Base-by-base conservation (phyloP, 1,140 invertebrate species). In the Latrodectus geometricus region DNA sequence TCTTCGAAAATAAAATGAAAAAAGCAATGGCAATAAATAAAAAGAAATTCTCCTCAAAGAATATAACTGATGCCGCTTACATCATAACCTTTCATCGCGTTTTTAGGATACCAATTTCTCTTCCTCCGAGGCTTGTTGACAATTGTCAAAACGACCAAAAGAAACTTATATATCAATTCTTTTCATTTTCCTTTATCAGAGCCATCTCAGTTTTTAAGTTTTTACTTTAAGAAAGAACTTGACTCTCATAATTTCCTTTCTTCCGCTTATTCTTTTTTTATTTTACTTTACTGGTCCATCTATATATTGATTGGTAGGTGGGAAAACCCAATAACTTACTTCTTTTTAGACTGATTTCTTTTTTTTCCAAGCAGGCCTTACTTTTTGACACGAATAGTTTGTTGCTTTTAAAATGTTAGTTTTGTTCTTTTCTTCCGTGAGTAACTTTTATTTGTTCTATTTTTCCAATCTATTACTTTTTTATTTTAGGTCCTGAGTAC, bases 351-450 rank as follows among this genome's bases (percentile, higher is more conserved):
- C 9, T 9, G 68, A 69, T 20, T 23, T 81, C 79, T 9, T 79
- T 8, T 52, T 17, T 12, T 52, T 74, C 35, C 20, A 17, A 4
- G 65, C 54, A 8, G 35, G 23, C 21, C 80, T 68, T 75, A 86
- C 75, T 86, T 86, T 81, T 86, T 69, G 83, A 86, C 83, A 86
- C 83, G 75, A 86, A 77, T 86, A 86, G 83, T 86, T 86, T 86
- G 83, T 86, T 86, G 83, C 83, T 86, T 86, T 86, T 86, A 86
- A 86, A 86, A 86, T 77, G 83, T 86, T 86, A 86, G 77, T 86
- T 86, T 86, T 86, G 65, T 86, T 86, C 68, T 72, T 83, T 15
- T 56, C 14, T 21, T 72, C 66, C 54, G 74, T 74, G 21, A 77
- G 74, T 78, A 73, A 86, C 83, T 86, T 77, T 86, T 78, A 86